A percentile compares a stretch with the other conserved stretches of the same genome.
phyloP scores from a whole-genome alignment of 2,888 invertebrate genomes.

The Megalurothrips usitatus region DNA sequence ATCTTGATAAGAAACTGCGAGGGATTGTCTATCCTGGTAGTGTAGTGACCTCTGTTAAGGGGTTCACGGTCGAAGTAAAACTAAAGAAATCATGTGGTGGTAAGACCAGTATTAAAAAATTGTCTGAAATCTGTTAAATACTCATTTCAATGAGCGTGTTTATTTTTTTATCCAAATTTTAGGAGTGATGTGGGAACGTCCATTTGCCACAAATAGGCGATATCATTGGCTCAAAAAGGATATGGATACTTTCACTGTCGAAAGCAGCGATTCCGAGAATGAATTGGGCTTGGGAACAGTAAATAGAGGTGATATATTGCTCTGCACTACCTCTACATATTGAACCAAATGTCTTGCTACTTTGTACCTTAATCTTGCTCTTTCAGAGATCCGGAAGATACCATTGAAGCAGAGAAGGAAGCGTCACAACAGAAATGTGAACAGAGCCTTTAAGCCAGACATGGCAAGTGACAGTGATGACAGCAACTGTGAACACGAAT shows the following conservation, averaged over 20 bases:
- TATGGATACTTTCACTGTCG: not conserved
- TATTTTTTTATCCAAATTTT: not conserved
- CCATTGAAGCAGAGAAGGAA: not conserved
- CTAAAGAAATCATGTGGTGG: not conserved
- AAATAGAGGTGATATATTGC: not conserved
- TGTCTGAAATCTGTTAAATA: not conserved
- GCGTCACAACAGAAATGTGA: not conserved
- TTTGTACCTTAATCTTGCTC: not conserved
- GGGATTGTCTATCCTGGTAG: not conserved
- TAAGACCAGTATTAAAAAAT: not conserved
- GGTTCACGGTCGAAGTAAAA: not conserved
- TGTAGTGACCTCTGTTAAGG: not conserved
- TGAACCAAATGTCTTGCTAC: not conserved
- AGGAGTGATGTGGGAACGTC: not conserved
- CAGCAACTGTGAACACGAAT: conserved; percentile 1
- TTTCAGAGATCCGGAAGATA: not conserved
- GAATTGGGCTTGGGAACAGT: not conserved
- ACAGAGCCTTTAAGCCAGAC: not conserved
- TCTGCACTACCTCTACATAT: not conserved
- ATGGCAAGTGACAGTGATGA: not conserved
- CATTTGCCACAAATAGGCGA: not conserved
- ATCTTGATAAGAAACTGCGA: not conserved
- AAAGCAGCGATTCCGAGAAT: not conserved
- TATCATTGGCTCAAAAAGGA: not conserved
- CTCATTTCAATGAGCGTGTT: too few species aligned